Evolutionary conservation across 2,888 invertebrate genomes (phyloP).

Genomic region (Strigamia crassipes): DNA sequence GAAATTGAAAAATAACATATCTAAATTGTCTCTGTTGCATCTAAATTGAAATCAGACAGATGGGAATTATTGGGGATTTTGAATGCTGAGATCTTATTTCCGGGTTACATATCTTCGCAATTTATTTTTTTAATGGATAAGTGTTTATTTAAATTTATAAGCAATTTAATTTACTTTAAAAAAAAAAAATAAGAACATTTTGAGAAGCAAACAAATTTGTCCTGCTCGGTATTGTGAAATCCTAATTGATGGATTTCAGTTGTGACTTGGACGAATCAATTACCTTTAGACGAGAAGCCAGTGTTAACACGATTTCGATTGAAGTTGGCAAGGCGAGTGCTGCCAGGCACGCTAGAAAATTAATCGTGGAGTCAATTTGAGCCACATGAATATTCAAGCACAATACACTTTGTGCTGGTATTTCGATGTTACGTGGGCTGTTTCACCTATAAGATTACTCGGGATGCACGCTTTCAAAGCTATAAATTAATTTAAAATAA

Average conservation of each 20-base stretch:
- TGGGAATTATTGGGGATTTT: not conserved
- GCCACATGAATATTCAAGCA: constrained; percentile 31
- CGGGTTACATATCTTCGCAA: not conserved
- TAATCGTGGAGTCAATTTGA: constrained; percentile 35
- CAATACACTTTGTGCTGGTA: constrained; percentile 29
- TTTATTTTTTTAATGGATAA: not conserved
- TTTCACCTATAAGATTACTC: not conserved
- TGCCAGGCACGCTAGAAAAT: not conserved
- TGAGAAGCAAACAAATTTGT: not conserved
- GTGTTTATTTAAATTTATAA: too few species aligned
- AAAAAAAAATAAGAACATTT: not conserved
- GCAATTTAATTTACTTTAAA: not conserved
- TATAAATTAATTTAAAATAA: not conserved
- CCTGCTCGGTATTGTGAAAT: not conserved
- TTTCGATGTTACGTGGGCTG: constrained; percentile 18
- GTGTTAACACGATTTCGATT: constrained; percentile 29
- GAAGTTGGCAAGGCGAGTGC: constrained; percentile 14
- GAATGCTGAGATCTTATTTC: not conserved
- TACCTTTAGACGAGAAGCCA: constrained; percentile 29
- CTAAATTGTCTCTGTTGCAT: constrained; percentile 27
- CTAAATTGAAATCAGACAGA: not conserved
- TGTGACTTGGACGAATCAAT: constrained; percentile 39
- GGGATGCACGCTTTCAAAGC: not conserved
- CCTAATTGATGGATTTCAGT: constrained; percentile 35
- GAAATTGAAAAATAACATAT: constrained; percentile 35